Evolutionary conservation across 2,113 vertebrate species (phyloP).

Genomic region (Muscicapa adusta): DNA sequence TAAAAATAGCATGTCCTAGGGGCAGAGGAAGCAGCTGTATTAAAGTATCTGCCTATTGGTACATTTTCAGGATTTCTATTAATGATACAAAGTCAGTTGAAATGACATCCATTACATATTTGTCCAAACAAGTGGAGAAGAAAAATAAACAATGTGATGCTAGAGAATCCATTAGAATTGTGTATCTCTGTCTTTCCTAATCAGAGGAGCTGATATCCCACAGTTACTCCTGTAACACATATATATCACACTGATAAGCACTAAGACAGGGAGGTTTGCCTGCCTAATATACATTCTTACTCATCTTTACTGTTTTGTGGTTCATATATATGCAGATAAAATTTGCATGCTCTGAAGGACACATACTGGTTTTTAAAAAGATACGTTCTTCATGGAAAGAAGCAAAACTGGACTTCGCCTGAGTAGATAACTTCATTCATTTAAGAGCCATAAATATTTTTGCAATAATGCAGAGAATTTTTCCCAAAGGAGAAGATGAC

Average conservation of each 20-base stretch:
- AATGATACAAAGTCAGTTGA: slow-evolving; percentile 27
- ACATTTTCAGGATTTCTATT: slow-evolving; percentile 26
- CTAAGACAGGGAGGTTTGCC: neutral
- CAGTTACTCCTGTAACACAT: neutral
- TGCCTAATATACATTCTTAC: neutral
- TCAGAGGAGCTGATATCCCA: neutral
- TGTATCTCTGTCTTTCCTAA: neutral
- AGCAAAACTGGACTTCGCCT: neutral
- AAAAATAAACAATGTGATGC: slow-evolving; percentile 30
- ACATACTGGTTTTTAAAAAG: neutral
- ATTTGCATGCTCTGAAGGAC: neutral
- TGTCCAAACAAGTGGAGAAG: slow-evolving; percentile 16
- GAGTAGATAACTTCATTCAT: neutral
- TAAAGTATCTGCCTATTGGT: slow-evolving; percentile 26
- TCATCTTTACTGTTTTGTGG: neutral
- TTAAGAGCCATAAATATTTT: neutral
- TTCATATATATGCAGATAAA: neutral
- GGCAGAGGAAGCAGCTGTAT: slow-evolving; percentile 55
- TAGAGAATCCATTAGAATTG: neutral
- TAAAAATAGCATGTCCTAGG: slow-evolving; percentile 60
- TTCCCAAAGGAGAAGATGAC: neutral
- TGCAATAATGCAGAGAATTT: neutral
- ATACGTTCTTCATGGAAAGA: neutral
- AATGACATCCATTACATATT: slow-evolving; percentile 4
- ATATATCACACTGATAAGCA: neutral